A percentile compares a stretch with the other conserved stretches of the same genome.
Evolutionary conservation across 2,888 invertebrate genomes (phyloP).

Genomic region (Abrostola triplasia): DNA sequence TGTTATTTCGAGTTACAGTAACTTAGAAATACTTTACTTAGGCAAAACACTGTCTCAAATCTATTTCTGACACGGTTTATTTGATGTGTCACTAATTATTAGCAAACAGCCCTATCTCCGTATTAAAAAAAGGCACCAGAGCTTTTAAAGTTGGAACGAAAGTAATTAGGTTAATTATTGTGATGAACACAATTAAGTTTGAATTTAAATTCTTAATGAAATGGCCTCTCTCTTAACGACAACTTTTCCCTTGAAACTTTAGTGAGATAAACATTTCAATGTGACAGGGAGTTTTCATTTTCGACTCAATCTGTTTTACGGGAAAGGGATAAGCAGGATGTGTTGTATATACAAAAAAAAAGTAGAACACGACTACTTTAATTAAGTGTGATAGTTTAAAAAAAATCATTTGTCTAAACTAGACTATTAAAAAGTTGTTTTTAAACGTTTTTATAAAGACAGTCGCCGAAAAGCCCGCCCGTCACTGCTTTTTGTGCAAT

Average conservation of each 20-base stretch:
- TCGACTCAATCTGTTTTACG: slow-evolving; percentile 1
- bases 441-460: too few relatives aligned
- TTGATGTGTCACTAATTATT: slow-evolving; percentile 8
- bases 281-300: slow-evolving; percentile 1
- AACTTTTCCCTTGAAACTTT: slow-evolving; percentile 1
- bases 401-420: too few relatives aligned
- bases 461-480: too few relatives aligned
- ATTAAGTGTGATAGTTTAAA: too few relatives aligned
- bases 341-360: too few relatives aligned
- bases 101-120: slow-evolving; percentile 9
- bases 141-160: slow-evolving; percentile 32
- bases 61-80: neutral
- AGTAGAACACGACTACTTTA: too few relatives aligned
- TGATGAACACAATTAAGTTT: slow-evolving; percentile 41
- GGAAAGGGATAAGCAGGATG: neutral
- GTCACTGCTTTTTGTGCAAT: too few relatives aligned
- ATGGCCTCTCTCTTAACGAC: slow-evolving; percentile 26
- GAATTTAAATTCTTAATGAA: slow-evolving; percentile 43
- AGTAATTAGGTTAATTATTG: slow-evolving; percentile 50
- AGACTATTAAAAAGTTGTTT: too few relatives aligned
- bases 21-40: neutral
- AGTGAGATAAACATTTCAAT: slow-evolving; percentile 14
- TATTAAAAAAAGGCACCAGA: slow-evolving; percentile 20
- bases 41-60: neutral
- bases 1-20: too few relatives aligned